These are phyloP conservation scores for Cromileptes altivelis DNA, from an alignment of 2,113 vertebrate species.

Conservation along the genomic window DNA sequence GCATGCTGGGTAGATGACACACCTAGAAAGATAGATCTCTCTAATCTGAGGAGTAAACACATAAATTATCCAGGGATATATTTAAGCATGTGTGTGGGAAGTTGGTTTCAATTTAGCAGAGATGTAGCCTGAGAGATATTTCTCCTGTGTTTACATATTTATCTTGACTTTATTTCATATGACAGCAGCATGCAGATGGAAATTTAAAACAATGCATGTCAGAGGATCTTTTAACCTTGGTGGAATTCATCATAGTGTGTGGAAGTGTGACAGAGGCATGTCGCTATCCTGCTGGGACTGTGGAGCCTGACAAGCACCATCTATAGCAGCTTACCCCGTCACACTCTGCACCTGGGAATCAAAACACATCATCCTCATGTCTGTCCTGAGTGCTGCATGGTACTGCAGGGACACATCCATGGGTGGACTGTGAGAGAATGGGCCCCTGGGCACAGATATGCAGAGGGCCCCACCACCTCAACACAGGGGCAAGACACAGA, in stretches of 20 bases:
- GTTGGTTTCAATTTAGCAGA: conserved; percentile 45
- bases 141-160: conserved; percentile 15
- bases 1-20: conserved; percentile 78
- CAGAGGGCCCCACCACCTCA: no score
- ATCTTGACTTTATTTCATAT: conserved; percentile 5
- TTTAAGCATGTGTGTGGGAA: conserved; percentile 27
- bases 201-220: background rate
- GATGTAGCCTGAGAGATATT: background rate
- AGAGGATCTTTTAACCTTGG: conserved; percentile 20
- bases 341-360: conserved; percentile 48
- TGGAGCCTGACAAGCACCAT: conserved; percentile 33
- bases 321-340: conserved; percentile 29
- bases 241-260: conserved; percentile 9
- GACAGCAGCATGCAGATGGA: background rate
- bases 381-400: conserved; percentile 4
- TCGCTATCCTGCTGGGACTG: conserved; percentile 30
- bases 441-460: no score
- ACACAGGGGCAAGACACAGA: no score
- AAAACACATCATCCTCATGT: conserved; percentile 38
- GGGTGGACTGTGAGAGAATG: no score
- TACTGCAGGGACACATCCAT: background rate
- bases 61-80: conserved; percentile 65
- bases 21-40: conserved; percentile 70
- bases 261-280: conserved; percentile 10
- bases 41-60: conserved; percentile 63